Conservation (phyloP, 2,797 vertebrate species). For the Poecile montanus region DNA sequence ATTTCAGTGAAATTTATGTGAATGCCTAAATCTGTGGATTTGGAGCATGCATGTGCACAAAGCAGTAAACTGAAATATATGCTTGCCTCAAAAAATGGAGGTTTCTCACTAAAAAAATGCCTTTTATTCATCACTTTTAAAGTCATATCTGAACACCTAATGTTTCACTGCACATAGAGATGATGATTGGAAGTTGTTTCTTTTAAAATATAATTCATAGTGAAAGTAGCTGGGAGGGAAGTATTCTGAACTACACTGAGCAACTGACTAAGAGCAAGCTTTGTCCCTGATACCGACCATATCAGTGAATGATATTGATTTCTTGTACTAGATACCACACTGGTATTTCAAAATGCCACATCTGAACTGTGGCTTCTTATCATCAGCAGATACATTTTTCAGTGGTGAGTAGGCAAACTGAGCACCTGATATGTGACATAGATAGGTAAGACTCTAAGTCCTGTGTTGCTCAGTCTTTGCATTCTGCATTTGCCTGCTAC, state of each 20-base stretch:
- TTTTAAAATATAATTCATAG: background rate
- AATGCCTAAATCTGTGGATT: background rate
- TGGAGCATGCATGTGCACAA: background rate
- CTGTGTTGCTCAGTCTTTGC: background rate
- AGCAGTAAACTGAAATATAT: background rate
- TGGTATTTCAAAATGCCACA: background rate
- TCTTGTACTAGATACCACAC: background rate
- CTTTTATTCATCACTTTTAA: background rate
- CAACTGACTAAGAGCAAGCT: background rate
- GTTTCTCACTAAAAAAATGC: background rate
- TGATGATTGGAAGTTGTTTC: background rate
- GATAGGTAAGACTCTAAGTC: background rate
- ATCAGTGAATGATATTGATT: background rate
- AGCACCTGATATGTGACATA: fast-evolving
- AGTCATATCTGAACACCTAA: background rate
- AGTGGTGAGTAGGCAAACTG: background rate
- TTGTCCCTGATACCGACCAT: background rate
- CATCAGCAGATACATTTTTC: background rate
- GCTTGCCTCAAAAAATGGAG: background rate
- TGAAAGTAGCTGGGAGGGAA: background rate
- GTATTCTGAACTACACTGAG: background rate
- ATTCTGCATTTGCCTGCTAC: background rate
- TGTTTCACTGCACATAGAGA: background rate
- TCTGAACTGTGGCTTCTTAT: background rate
- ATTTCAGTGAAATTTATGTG: background rate